A percentile compares a stretch with the other conserved stretches of the same genome.
Conservation (phyloP, 2,113 vertebrate genomes). For the Edolisoma coerulescens region DNA sequence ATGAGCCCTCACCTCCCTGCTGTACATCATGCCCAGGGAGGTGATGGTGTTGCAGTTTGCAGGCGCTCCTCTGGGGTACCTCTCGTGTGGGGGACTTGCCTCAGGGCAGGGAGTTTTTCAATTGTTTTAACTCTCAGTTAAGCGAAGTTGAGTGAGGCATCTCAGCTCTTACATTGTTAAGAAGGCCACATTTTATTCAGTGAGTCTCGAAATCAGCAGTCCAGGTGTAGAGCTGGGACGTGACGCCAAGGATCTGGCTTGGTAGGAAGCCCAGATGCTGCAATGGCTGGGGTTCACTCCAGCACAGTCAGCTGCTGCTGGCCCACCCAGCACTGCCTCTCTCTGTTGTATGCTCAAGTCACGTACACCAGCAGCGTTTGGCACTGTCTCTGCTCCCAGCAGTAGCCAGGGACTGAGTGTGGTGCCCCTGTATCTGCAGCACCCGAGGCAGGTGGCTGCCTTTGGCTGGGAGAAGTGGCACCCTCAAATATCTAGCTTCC, state of each 20-base stretch:
- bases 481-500: not conserved
- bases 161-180: not conserved
- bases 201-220: not conserved
- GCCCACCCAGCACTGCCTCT: not conserved
- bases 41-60: not conserved
- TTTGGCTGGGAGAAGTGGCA: not conserved
- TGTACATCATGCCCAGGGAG: fast-evolving
- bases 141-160: too few relatives aligned
- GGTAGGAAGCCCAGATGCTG: not conserved
- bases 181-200: not conserved
- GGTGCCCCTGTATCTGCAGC: not conserved
- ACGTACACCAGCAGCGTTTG: not conserved
- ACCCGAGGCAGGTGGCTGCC: not conserved
- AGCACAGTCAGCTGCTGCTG: not conserved
- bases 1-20: not conserved
- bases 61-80: fast-evolving
- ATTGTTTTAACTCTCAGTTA: not conserved
- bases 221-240: not conserved
- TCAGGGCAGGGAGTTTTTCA: not conserved
- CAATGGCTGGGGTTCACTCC: fast-evolving
- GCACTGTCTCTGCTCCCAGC: not conserved
- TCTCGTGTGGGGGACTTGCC: not conserved
- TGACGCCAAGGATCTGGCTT: not conserved
- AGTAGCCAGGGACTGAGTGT: not conserved
- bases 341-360: not conserved